These are phyloP conservation scores for Pycnonotus jocosus DNA, from an alignment of 2,113 vertebrate species.

Conservation along the genomic window DNA sequence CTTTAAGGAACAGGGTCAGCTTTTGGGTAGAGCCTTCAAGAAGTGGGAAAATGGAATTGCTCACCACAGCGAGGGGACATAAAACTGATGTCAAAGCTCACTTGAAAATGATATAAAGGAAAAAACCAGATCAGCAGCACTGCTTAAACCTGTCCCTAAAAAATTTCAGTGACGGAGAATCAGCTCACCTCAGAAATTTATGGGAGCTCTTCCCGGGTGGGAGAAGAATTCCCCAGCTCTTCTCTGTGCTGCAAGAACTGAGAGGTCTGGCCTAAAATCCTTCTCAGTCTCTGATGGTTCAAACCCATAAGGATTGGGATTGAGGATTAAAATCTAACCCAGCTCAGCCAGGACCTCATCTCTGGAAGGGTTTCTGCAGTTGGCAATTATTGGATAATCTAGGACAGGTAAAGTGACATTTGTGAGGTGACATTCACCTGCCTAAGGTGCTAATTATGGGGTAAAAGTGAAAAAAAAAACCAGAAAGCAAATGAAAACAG, in stretches of 20 bases:
- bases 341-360: background rate
- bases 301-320: background rate
- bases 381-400: background rate
- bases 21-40: background rate
- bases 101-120: background rate
- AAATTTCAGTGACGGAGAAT: background rate
- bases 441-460: background rate
- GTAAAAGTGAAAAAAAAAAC: background rate
- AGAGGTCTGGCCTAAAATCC: background rate
- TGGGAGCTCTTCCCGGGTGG: background rate
- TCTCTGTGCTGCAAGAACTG: background rate
- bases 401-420: background rate
- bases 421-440: background rate
- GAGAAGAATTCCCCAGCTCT: background rate
- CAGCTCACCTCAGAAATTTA: background rate
- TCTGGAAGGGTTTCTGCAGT: background rate
- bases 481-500: background rate
- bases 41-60: background rate
- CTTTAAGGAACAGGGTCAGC: background rate
- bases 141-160: background rate
- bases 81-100: background rate
- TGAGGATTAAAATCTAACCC: background rate
- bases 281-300: background rate
- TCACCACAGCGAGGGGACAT: background rate
- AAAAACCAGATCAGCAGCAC: background rate